Evolutionary conservation across 2,888 invertebrate genomes (phyloP).

Genomic region (Parthenolecanium corni): DNA sequence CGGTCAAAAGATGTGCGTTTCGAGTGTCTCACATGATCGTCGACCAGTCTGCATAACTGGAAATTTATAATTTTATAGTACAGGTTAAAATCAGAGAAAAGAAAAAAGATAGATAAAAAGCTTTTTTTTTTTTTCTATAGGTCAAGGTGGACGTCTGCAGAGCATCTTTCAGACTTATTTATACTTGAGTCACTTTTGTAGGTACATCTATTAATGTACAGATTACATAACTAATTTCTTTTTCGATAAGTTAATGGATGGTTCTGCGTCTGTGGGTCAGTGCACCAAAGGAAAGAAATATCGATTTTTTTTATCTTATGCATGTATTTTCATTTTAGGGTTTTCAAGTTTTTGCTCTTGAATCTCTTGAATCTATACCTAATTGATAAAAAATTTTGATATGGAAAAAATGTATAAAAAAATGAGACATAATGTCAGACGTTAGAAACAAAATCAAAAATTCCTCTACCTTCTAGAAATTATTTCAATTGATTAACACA

Average conservation of each 20-base stretch:
- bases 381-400: too few species aligned
- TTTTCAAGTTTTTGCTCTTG: too few species aligned
- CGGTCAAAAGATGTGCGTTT: not conserved
- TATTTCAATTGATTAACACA: too few species aligned
- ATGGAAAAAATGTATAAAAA: too few species aligned
- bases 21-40: not conserved
- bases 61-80: constrained; percentile 1
- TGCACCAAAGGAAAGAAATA: too few species aligned
- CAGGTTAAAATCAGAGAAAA: constrained; percentile 3
- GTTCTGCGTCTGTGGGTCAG: too few species aligned
- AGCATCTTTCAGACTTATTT: constrained; percentile 13
- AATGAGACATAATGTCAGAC: too few species aligned
- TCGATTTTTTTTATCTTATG: too few species aligned
- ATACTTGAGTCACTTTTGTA: not conserved
- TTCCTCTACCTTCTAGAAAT: too few species aligned
- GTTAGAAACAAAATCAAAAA: too few species aligned
- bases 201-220: not conserved
- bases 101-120: not conserved
- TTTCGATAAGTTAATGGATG: not conserved
- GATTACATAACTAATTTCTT: not conserved
- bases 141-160: constrained; percentile 19
- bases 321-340: too few species aligned
- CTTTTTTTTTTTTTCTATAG: constrained; percentile 16
- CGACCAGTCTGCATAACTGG: not conserved
- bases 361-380: too few species aligned